A percentile compares a stretch with the other conserved stretches of the same genome.
Evolutionary conservation across 2,113 vertebrate genomes (phyloP).

Genomic region (Grallaria varia): DNA sequence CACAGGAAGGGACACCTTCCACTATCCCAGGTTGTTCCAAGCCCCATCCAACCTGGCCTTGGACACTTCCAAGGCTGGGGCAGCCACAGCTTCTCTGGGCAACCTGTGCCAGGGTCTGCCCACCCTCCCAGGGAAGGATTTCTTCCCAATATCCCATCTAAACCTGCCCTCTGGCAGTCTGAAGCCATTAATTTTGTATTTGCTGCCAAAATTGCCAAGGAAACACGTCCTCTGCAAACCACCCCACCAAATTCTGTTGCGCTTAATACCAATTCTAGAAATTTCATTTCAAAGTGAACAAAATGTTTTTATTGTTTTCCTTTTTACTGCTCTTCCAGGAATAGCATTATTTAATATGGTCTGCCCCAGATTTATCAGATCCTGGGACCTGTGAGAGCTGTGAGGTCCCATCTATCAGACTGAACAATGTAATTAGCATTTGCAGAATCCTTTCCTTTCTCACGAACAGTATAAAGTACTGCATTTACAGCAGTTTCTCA

Average conservation of each 20-base stretch:
- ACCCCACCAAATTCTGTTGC: neutral
- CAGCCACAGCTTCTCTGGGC: neutral
- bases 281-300: neutral
- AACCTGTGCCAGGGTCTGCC: neutral
- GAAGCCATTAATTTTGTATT: neutral
- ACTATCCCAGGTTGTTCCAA: neutral
- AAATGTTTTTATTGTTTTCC: neutral
- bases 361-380: neutral
- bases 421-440: neutral
- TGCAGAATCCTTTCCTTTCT: neutral
- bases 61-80: neutral
- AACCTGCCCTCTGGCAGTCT: neutral
- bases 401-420: neutral
- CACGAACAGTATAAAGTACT: neutral
- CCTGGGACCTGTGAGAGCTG: accelerated
- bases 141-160: neutral
- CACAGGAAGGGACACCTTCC: neutral
- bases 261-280: neutral
- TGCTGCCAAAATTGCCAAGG: neutral
- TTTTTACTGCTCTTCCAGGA: neutral
- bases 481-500: neutral
- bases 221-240: neutral
- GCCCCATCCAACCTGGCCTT: neutral
- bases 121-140: neutral
- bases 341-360: neutral